These are phyloP conservation scores for Tortricodes alternella DNA, from an alignment of 2,888 invertebrate genomes.

Conservation along the genomic window DNA sequence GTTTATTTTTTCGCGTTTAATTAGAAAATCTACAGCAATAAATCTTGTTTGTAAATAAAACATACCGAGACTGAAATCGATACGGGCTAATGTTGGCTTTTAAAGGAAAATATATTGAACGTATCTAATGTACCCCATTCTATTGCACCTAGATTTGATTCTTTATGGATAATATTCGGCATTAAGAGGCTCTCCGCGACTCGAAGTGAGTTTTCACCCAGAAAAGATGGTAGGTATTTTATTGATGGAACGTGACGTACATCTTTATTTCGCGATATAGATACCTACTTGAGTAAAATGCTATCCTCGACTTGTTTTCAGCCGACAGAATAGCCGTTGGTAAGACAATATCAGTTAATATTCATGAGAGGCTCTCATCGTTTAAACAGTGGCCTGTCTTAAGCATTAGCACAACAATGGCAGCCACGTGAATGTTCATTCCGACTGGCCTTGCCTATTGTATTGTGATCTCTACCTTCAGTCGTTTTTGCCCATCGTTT, in stretches of 20 bases:
- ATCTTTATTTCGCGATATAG: conserved; percentile 1
- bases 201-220: conserved; percentile 8
- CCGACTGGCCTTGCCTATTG: conserved; percentile 63
- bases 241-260: conserved; percentile 20
- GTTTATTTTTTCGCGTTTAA: too few relatives aligned
- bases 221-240: conserved; percentile 20
- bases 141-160: not conserved
- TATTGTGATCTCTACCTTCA: conserved; percentile 56
- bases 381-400: conserved; percentile 53
- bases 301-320: conserved; percentile 48
- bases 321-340: conserved; percentile 48
- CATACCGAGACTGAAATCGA: not conserved
- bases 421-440: conserved; percentile 55
- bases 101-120: not conserved
- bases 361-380: conserved; percentile 64
- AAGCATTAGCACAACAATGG: conserved; percentile 74
- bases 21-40: too few relatives aligned
- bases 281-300: conserved; percentile 5
- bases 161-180: conserved; percentile 20
- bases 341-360: conserved; percentile 72
- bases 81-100: not conserved
- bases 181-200: conserved; percentile 14
- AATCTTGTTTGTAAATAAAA: not conserved
- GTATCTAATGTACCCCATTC: not conserved
- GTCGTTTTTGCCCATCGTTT: conserved; percentile 35